Evolutionary conservation across 92 coral and sea anemone species (phyloP), one percentile per base, ranked within the genome.

Genomic region (Diadumene lineata): DNA sequence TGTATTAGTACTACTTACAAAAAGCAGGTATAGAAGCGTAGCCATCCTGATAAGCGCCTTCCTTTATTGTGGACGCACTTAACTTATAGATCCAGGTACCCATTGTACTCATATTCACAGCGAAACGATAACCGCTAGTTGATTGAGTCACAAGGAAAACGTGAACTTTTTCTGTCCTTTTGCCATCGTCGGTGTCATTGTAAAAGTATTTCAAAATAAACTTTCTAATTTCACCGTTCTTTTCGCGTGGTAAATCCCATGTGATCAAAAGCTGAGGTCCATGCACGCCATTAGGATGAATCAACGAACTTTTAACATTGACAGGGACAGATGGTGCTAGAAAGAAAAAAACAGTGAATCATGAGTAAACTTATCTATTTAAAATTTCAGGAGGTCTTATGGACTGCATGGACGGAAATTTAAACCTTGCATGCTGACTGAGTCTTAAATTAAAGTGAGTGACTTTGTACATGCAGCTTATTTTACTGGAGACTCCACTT

Each of bases 231-330:
- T 64, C 29, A 21, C 85, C 79, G 62, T 81, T 81, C 44, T 24
- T 1, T 1, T 73, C 28, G 29, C 33, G 73, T 32, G 85, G 85
- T 33, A 25, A n/a, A 13, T 64, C 38, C 85, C 80, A 81, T 7
- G 68, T 31, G 68, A 81, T 63, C 16, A 22, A 19, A 34, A 81
- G 34, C 19, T 31, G 67, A 23, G 74, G 80, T 0, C 44, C 64
- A 73, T 29, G 23, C 24, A 26, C 22, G 7, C 34, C 62, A 28
- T 25, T 21, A 24, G 82, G 63, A 31, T 64, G 68, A 0, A n/a
- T 13, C 1, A 64, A 13, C 6, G 48, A 38, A 13, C 48, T 38
- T 38, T 38, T 6, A 38, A 38, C 6, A 38, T 38, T 38, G 48
- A 13, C 48, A 4, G 48, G 48, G 13, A 38, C 48, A 38, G 48